A percentile compares a stretch with the other conserved stretches of the same genome.
phyloP scores from a whole-genome alignment of 2,797 vertebrate species.

The Pangasius djambal region DNA sequence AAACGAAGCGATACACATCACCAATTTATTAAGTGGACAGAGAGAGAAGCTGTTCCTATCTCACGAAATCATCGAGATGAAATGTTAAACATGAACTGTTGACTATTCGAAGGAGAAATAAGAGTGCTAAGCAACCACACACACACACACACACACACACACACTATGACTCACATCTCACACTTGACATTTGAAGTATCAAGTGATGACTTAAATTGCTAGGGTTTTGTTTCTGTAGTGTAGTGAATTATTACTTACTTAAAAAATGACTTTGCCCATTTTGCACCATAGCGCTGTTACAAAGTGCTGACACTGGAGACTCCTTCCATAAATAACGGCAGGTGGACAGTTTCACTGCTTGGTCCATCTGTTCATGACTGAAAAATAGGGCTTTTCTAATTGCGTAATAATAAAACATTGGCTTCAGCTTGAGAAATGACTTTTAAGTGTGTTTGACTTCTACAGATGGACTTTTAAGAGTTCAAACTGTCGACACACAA shows the following conservation, averaged over 20 bases:
- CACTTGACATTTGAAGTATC: neutral
- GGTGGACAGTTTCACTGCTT: neutral
- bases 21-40: slow-evolving; percentile 29
- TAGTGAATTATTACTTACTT: neutral
- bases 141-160: slow-evolving; percentile 13
- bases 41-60: neutral
- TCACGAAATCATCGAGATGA: neutral
- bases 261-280: neutral
- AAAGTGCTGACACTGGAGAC: neutral
- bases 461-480: neutral
- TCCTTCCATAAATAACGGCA: neutral
- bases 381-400: neutral
- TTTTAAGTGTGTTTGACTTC: neutral
- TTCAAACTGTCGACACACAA: neutral
- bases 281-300: neutral
- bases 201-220: neutral
- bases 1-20: slow-evolving; percentile 10
- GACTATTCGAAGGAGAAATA: no score
- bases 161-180: neutral
- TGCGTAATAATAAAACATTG: neutral
- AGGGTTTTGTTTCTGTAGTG: neutral
- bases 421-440: neutral
- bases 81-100: neutral
- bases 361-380: neutral
- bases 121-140: neutral